A percentile compares a stretch with the other conserved stretches of the same genome.
Evolutionary conservation across 2,888 invertebrate species (phyloP).

Genomic region (Brachylomia viminalis): DNA sequence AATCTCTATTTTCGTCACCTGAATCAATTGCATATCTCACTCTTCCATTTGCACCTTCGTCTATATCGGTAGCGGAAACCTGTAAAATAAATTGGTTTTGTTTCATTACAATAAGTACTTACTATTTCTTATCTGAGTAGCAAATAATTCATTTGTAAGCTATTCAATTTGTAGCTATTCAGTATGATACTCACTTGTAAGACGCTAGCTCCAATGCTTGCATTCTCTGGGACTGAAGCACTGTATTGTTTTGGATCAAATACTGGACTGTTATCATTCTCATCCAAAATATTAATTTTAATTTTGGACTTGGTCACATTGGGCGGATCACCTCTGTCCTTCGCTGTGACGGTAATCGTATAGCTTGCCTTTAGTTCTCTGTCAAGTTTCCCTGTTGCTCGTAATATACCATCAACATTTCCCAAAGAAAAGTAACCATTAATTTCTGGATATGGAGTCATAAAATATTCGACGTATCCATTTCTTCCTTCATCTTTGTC

Average conservation of each 20-base stretch:
- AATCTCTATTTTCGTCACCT: constrained; percentile 97
- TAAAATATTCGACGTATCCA: constrained; percentile 96
- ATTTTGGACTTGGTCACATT: constrained; percentile 93
- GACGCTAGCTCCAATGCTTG: constrained; percentile 97
- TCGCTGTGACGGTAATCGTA: constrained; percentile 94
- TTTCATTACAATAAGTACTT: background rate
- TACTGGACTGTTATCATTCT: constrained; percentile 97
- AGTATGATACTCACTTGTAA: constrained; percentile 91
- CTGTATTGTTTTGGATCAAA: constrained; percentile 97
- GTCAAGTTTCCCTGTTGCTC: constrained; percentile 96
- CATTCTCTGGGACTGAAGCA: constrained; percentile 97
- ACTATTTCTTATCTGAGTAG: background rate
- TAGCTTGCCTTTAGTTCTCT: constrained; percentile 95
- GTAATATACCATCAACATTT: constrained; percentile 95
- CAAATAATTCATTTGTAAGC: background rate
- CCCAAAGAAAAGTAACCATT: constrained; percentile 95
- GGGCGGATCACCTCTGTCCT: constrained; percentile 96
- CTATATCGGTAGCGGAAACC: constrained; percentile 97
- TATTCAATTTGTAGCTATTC: background rate
- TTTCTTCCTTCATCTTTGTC: constrained; percentile 98
- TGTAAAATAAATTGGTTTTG: constrained; percentile 75
- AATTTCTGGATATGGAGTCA: constrained; percentile 92
- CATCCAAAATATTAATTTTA: constrained; percentile 94
- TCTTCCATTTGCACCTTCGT: constrained; percentile 97
- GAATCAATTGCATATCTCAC: constrained; percentile 97